Conservation (phyloP, 2,888 invertebrate species). For the Mythimna lalbum region DNA sequence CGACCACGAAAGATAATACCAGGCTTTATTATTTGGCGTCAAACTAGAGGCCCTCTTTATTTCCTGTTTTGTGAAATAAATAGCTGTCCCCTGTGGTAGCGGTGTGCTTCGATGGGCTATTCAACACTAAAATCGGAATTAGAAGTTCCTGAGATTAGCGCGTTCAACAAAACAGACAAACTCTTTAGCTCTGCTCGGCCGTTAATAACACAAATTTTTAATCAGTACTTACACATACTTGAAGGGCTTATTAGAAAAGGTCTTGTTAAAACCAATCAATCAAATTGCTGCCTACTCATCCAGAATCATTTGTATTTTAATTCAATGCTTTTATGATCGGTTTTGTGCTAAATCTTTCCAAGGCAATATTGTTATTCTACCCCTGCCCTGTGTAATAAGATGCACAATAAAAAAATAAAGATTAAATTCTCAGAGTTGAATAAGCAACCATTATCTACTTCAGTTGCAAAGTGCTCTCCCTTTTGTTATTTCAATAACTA, state of each 20-base stretch:
- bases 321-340: background rate
- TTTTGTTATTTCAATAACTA: background rate
- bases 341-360: background rate
- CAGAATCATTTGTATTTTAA: constrained; percentile 17
- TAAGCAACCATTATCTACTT: constrained; percentile 28
- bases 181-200: too few species aligned
- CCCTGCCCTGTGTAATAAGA: background rate
- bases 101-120: too few species aligned
- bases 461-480: constrained; percentile 22
- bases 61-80: background rate
- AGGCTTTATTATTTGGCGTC: constrained; percentile 33
- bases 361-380: background rate
- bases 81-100: too few species aligned
- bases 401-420: constrained; percentile 2
- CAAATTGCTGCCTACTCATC: constrained; percentile 28
- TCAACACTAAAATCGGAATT: too few species aligned
- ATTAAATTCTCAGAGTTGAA: constrained; percentile 31
- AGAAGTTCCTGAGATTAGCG: too few species aligned
- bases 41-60: constrained; percentile 17
- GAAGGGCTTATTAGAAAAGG: too few species aligned
- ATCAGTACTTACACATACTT: too few species aligned
- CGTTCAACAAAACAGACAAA: too few species aligned
- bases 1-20: constrained; percentile 56
- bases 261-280: background rate
- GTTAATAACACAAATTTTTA: too few species aligned